phyloP scores from a whole-genome alignment of 2,113 vertebrate species.

The Tachysurus vachellii region DNA sequence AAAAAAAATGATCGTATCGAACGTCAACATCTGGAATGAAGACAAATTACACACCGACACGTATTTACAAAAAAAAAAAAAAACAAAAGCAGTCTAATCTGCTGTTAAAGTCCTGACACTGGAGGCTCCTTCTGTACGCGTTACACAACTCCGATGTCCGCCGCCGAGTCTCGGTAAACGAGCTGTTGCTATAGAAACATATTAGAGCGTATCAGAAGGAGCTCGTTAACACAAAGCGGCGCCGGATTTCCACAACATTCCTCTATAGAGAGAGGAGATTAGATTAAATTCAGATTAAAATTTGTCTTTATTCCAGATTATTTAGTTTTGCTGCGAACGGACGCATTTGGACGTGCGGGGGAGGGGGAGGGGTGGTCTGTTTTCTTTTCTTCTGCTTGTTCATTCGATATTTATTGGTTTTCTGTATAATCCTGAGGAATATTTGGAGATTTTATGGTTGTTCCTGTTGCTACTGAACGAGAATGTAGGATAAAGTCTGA shows the following conservation, averaged over 20 bases:
- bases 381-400: neutral
- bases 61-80: neutral
- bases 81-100: too few relatives aligned
- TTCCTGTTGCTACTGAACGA: neutral
- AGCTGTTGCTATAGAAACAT: neutral
- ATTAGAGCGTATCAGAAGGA: neutral
- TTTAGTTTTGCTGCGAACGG: neutral
- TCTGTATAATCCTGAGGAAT: neutral
- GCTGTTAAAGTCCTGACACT: neutral
- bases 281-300: too few relatives aligned
- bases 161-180: too few relatives aligned
- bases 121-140: neutral
- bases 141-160: neutral
- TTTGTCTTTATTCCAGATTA: neutral
- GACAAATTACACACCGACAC: neutral
- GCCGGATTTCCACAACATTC: too few relatives aligned
- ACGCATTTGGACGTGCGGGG: neutral
- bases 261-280: neutral
- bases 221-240: neutral
- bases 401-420: neutral
- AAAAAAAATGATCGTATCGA: neutral
- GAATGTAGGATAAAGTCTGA: neutral
- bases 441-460: neutral
- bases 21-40: neutral
- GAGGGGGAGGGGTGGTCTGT: neutral